These are phyloP conservation scores for Brevimyrus niger DNA, from an alignment of 2,113 vertebrate genomes.

Conservation along the genomic window DNA sequence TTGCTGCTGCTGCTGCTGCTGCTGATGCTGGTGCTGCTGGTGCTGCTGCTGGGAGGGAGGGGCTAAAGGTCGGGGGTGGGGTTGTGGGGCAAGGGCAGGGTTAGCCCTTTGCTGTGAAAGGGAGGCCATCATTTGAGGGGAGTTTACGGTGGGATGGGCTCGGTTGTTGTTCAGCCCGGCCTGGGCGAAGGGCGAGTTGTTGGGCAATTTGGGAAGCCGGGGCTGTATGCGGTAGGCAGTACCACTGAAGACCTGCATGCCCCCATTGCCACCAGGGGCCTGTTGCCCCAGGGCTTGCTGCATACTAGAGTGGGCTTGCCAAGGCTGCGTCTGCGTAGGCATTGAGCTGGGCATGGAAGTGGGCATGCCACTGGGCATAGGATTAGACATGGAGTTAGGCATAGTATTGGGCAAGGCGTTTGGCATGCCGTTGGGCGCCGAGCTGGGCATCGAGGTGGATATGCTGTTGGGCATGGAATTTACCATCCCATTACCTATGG, in stretches of 20 bases:
- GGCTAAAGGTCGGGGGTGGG: conserved; percentile 61
- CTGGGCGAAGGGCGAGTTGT: conserved; percentile 57
- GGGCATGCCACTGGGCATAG: conserved; percentile 38
- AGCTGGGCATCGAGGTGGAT: conserved; percentile 26
- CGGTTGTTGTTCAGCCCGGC: conserved; percentile 60
- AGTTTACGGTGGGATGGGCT: conserved; percentile 68
- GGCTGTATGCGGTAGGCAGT: conserved; percentile 78
- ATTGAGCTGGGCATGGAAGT: conserved; percentile 49
- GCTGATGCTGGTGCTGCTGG: too few relatives aligned
- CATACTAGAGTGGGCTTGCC: conserved; percentile 73
- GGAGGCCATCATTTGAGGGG: conserved; percentile 72
- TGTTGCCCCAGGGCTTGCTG: conserved; percentile 70
- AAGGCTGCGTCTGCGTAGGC: conserved; percentile 67
- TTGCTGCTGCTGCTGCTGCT: conserved; percentile 61
- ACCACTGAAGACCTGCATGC: conserved; percentile 64
- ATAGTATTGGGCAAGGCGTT: conserved; percentile 50
- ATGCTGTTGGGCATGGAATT: conserved; percentile 34
- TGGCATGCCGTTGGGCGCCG: conserved; percentile 41
- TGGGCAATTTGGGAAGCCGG: conserved; percentile 75
- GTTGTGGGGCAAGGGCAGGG: conserved; percentile 39
- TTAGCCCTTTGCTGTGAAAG: conserved; percentile 58
- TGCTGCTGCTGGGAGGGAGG: conserved; percentile 63
- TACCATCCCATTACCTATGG: conserved; percentile 37
- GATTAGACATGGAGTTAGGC: conserved; percentile 23
- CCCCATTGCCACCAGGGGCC: conserved; percentile 53